phyloP scores from a whole-genome alignment of 2,888 invertebrate species.

The Pyrrhosoma nymphula region DNA sequence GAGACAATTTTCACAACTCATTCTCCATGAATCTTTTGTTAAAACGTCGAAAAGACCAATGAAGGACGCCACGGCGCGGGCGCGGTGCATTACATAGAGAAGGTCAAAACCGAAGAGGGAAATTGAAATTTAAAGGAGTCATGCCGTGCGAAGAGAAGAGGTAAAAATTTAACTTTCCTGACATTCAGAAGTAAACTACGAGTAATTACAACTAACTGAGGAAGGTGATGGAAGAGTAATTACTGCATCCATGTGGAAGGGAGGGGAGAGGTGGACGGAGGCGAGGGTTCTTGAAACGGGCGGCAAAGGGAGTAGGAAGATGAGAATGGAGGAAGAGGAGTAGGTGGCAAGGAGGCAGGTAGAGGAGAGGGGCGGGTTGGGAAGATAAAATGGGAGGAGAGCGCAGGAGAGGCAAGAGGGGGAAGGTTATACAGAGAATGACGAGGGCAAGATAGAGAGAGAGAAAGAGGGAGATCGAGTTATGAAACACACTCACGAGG shows the following conservation, averaged over 20 bases:
- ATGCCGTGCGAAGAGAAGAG: neutral
- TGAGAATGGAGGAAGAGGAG: neutral
- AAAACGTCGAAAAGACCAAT: too few species aligned
- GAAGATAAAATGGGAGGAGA: neutral
- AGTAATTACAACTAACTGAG: neutral
- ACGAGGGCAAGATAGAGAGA: neutral
- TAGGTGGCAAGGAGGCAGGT: neutral
- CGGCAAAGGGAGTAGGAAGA: neutral
- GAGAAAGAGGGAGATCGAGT: neutral
- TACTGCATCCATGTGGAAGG: neutral
- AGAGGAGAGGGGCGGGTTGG: neutral
- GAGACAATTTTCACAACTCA: too few species aligned
- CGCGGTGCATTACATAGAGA: neutral
- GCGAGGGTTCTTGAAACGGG: neutral
- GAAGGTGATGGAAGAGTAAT: neutral
- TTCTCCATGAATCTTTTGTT: too few species aligned
- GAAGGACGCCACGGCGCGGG: too few species aligned
- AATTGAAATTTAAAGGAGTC: neutral
- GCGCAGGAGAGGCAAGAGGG: neutral
- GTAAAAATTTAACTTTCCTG: neutral
- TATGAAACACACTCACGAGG: constrained; percentile 49
- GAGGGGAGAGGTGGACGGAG: neutral
- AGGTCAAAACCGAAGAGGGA: neutral
- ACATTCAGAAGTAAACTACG: neutral
- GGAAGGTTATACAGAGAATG: neutral